Base-by-base conservation (phyloP, 2,888 invertebrate genomes). In the Axea sp. region DNA sequence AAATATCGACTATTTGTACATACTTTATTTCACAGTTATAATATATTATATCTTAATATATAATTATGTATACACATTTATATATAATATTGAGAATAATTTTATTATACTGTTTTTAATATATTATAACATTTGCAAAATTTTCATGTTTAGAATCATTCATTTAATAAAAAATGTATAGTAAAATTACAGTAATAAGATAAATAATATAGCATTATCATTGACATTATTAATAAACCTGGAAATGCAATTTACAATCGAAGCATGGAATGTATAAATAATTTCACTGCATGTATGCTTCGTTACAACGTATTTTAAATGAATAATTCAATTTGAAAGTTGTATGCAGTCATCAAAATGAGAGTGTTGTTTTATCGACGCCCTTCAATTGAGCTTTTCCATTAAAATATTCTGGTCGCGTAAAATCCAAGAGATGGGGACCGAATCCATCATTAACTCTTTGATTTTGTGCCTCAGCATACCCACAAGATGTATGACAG, bases 391-490 rank as follows among this genome's bases (percentile, higher is more conserved):
- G 75, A 75, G 65, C 64, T 67, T 62, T 57, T 45, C 55, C 67
- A 69, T 69, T 69, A 72, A 71, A 67, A 57, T 67, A 75, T 51
- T 74, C 78, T 51, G 47, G 59, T 55, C 65, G 69, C 71, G 60
- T 74, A 73, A 72, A 76, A 59, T 62, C 75, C 71, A 76, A 78
- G 75, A 77, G 76, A 79, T 72, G 73, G 75, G 76, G 73, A 64
- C 45, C 59, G 77, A 78, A 79, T 75, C 75, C 78, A 79, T 79
- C 78, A 82, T 78, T 81, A 79, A 82, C 82, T 82, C 82, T 83
- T 84, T 84, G 83, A 84, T 85, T 84, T 84, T 82, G 79, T 81
- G 80, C 75, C 62, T 55, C 47, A 30, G 59, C 65, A 45, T 60
- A 76, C 59, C 59, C 68, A 51, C 62, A 76, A 75, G 76, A 80